These are phyloP conservation scores for Anabas testudineus DNA, from an alignment of 2,797 vertebrate genomes.

Conservation along the genomic window DNA sequence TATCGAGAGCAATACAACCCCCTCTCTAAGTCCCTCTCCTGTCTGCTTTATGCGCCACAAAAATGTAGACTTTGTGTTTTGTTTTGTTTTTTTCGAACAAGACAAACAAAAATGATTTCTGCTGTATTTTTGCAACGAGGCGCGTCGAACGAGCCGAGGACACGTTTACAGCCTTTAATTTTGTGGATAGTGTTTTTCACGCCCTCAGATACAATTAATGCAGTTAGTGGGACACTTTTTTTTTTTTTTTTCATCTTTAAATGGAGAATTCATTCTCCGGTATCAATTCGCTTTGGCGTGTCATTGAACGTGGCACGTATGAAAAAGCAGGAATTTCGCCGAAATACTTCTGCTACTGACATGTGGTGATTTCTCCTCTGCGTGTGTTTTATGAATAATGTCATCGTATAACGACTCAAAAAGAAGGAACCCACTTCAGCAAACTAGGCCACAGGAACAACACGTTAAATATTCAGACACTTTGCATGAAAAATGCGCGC, in stretches of 20 bases:
- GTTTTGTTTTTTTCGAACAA: conserved; percentile 34
- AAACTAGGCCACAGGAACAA: conserved; percentile 51
- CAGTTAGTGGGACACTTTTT: not conserved
- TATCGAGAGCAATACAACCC: conserved; percentile 91
- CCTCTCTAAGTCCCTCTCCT: conserved; percentile 84
- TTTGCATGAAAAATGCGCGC: conserved; percentile 42
- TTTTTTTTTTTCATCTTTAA: no score
- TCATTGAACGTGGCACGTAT: conserved; percentile 43
- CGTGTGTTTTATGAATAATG: conserved; percentile 16
- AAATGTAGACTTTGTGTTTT: conserved; percentile 53
- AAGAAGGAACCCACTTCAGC: conserved; percentile 32
- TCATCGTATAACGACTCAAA: conserved; percentile 20
- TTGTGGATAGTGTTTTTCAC: not conserved
- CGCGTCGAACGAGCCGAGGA: not conserved
- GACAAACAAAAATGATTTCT: conserved; percentile 1
- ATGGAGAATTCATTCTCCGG: conserved; percentile 19
- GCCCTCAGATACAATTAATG: not conserved
- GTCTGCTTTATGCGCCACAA: conserved; percentile 52
- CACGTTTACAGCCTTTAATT: not conserved
- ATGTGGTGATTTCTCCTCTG: conserved; percentile 6
- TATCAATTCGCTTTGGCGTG: conserved; percentile 33
- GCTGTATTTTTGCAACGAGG: not conserved
- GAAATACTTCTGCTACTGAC: not conserved
- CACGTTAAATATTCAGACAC: conserved; percentile 58
- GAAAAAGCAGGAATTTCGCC: conserved; percentile 8